Evolutionary conservation across 2,888 invertebrate genomes (phyloP), one percentile per base, ranked within the genome.

Genomic region (Torymus texanus): DNA sequence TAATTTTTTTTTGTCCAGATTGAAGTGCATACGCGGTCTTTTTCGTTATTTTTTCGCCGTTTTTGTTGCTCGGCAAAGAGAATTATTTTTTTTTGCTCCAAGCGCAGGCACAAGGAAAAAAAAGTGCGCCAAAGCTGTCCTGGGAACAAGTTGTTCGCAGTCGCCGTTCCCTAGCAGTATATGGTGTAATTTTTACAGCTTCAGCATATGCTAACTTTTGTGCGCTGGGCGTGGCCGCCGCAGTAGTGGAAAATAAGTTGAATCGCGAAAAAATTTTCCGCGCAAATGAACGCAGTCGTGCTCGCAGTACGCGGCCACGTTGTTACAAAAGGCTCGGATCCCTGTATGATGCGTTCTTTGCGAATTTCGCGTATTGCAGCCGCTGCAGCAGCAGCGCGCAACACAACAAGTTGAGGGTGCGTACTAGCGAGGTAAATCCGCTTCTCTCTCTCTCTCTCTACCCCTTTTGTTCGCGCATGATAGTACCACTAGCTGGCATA

Each of bases 101-200:
- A 13, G 51, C 41, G 8, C n/a, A 21, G 12, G 21, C 18, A 55
- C 3, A 53, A 74, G 53, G 3, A 53, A 53, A 56, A 53, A 13
- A 10, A n/a, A 18, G 51, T n/a, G 50, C n/a, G 5, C 29, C 21
- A 29, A 10, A 13, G 8, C 41, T 41, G 10, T 41, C 41, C 50
- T 11, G n/a, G 53, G n/a, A 18, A 62, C 8, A 10, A 63, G 67
- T 58, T 59, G 41, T 41, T 41, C 41, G 41, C 41, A 41, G 41
- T 41, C 68, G 50, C n/a, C 56, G 13, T 21, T 13, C 51, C 53
- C 67, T 8, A 67, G 8, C 41, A 41, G 1, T 41, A 53, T n/a
- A 53, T n/a, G 41, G n/a, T 55, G 78, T 61, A 73, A 73, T 78
- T 78, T 78, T 78, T 72, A 58, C 53, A 78, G 78, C 73, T 78